Conservation (phyloP, 2,797 vertebrate species). For the Chloroceryle inda region DNA sequence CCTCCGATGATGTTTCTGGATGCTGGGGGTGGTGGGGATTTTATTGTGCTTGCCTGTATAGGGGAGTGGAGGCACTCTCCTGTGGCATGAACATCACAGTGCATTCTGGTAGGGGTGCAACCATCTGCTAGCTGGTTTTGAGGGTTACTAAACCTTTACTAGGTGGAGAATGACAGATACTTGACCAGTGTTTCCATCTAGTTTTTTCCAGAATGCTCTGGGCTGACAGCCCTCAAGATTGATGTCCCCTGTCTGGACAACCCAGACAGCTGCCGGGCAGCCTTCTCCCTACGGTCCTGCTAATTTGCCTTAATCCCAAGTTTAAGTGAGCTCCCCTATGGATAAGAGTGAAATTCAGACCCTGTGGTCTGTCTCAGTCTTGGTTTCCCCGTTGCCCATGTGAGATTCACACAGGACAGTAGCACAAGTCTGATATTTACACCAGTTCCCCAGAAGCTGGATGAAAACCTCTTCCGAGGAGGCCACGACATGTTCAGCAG, state of each 20-base stretch:
- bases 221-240: not conserved
- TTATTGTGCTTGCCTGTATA: not conserved
- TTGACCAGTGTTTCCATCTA: not conserved
- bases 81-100: not conserved
- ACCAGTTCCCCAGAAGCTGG: not conserved
- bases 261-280: not conserved
- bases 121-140: not conserved
- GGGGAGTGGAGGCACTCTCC: not conserved
- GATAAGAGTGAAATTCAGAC: not conserved
- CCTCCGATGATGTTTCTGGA: not conserved
- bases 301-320: not conserved
- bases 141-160: not conserved
- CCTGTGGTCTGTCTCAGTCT: accelerated
- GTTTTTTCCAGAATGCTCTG: not conserved
- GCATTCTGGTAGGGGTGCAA: not conserved
- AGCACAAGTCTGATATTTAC: not conserved
- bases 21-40: not conserved
- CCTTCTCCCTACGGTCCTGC: not conserved
- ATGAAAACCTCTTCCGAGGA: not conserved
- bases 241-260: not conserved
- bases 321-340: not conserved
- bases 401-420: accelerated
- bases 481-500: not conserved
- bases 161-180: not conserved
- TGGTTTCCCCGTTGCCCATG: not conserved